Evolutionary conservation across 2,113 vertebrate genomes (phyloP).

Genomic region (Syngnathus typhle): DNA sequence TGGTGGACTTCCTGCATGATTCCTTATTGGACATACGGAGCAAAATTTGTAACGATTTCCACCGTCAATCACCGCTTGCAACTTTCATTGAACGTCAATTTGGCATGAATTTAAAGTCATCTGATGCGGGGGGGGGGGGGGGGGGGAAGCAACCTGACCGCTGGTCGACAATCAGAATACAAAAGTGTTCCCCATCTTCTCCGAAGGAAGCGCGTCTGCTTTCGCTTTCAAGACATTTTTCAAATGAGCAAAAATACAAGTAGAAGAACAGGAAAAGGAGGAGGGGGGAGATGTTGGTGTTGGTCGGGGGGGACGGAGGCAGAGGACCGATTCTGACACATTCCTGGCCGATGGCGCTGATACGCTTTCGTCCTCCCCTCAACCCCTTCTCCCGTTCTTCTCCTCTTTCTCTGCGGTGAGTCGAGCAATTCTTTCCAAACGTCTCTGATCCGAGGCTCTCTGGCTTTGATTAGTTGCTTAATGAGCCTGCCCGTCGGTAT

Average conservation of each 20-base stretch:
- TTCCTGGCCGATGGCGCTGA: conserved; percentile 64
- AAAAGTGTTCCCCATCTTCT: conserved; percentile 28
- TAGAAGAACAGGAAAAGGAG: conserved; percentile 41
- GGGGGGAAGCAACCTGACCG: not conserved
- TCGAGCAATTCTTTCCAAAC: conserved; percentile 73
- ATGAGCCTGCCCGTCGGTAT: conserved; percentile 70
- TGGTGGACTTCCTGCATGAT: no score
- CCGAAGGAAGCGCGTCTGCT: conserved; percentile 49
- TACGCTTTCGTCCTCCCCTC: conserved; percentile 48
- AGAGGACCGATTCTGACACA: conserved; percentile 68
- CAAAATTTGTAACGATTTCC: no score
- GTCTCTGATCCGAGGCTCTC: conserved; percentile 66
- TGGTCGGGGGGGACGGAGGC: conserved; percentile 36
- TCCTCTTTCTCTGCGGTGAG: conserved; percentile 62
- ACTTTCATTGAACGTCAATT: not conserved
- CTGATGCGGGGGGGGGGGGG: no score
- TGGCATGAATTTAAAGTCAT: not conserved
- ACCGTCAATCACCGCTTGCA: no score
- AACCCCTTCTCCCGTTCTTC: conserved; percentile 46
- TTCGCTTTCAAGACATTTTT: conserved; percentile 64
- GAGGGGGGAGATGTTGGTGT: not conserved
- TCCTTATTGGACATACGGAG: no score
- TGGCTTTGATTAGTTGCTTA: conserved; percentile 75
- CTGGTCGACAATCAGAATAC: conserved; percentile 11
- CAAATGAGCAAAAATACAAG: conserved; percentile 42